A percentile compares a stretch with the other conserved stretches of the same genome.
phyloP scores from a whole-genome alignment of 2,888 invertebrate genomes.

The Gymnoscelis rufifasciata region DNA sequence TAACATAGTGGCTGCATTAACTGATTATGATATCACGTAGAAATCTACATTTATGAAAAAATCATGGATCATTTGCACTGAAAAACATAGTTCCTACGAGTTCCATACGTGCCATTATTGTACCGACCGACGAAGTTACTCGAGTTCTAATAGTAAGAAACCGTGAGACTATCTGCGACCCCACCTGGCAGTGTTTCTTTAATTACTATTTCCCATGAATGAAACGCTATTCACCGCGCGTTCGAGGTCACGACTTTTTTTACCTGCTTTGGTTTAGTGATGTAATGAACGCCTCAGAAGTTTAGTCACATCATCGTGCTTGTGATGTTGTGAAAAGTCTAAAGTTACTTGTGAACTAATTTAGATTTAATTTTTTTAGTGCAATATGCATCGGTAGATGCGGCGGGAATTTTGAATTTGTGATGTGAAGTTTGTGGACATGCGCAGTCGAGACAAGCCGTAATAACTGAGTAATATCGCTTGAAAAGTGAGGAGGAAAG shows the following conservation, averaged over 20 bases:
- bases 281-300: conserved; percentile 47
- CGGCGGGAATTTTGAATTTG: conserved; percentile 42
- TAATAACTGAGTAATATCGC: conserved; percentile 14
- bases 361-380: background rate
- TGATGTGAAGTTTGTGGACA: conserved; percentile 38
- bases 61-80: no score
- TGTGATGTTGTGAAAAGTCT: background rate
- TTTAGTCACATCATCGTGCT: background rate
- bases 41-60: no score
- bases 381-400: background rate
- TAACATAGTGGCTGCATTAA: no score
- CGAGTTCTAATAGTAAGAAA: no score
- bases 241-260: conserved; percentile 69
- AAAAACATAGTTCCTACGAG: no score
- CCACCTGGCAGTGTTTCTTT: conserved; percentile 6
- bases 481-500: conserved; percentile 11
- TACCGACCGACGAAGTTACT: no score
- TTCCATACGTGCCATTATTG: no score
- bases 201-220: conserved; percentile 66
- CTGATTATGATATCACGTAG: no score
- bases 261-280: conserved; percentile 65
- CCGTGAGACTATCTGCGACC: conserved; percentile 24
- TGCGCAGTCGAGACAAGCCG: conserved; percentile 38
- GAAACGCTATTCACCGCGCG: conserved; percentile 44
- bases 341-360: background rate